These are phyloP conservation scores for Chlorospingus flavigularis DNA, from an alignment of 2,797 vertebrate species.

Conservation along the genomic window DNA sequence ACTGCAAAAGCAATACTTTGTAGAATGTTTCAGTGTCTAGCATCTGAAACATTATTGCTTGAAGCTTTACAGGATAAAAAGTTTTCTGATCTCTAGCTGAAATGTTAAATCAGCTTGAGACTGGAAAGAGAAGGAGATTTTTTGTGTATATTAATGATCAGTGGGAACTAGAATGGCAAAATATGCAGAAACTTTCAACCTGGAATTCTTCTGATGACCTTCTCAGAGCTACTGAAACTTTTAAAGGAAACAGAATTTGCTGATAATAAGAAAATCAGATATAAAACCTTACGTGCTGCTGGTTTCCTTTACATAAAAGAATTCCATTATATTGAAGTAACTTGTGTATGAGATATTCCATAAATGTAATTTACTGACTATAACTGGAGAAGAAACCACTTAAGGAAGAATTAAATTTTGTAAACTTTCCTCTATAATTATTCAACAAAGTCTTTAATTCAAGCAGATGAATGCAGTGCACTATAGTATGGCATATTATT, in stretches of 20 bases:
- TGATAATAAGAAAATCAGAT: neutral
- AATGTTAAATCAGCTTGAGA: neutral
- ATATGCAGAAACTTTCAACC: neutral
- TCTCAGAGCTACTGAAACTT: neutral
- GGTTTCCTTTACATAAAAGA: neutral
- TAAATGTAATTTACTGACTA: neutral
- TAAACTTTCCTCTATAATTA: neutral
- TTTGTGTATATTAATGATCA: neutral
- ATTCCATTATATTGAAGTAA: neutral
- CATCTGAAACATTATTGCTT: neutral
- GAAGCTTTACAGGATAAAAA: neutral
- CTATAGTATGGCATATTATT: neutral
- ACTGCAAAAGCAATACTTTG: neutral
- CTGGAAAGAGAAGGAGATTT: neutral
- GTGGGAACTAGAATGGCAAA: neutral
- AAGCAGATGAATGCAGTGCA: neutral
- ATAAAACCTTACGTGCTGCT: neutral
- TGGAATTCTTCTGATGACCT: neutral
- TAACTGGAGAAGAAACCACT: neutral
- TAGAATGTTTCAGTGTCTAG: neutral
- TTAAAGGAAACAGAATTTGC: neutral
- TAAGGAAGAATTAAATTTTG: neutral
- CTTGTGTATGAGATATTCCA: neutral
- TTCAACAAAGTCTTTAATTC: neutral
- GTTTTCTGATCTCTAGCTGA: neutral